A percentile compares a stretch with the other conserved stretches of the same genome.
phyloP scores from a whole-genome alignment of 2,797 vertebrate species.

The Gila robusta region DNA sequence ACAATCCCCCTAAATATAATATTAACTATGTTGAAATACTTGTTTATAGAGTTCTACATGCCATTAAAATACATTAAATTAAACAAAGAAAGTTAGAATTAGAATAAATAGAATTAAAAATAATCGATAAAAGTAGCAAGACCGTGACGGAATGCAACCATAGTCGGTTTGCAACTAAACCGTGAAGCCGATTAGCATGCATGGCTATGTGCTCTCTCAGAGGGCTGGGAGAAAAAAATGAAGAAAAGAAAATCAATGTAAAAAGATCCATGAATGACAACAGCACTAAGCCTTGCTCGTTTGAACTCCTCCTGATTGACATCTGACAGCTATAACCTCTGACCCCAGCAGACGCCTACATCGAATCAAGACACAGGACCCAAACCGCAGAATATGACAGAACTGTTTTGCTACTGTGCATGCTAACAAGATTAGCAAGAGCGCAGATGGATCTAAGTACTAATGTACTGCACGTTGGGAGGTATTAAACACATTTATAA shows the following conservation, averaged over 20 bases:
- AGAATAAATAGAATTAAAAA: neutral
- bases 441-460: neutral
- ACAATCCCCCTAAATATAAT: neutral
- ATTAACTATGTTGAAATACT: neutral
- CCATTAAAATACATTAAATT: neutral
- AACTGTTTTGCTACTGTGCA: neutral
- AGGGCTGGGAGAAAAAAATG: neutral
- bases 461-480: neutral
- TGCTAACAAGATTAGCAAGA: conserved; percentile 1
- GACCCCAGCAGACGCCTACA: neutral
- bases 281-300: conserved; percentile 22
- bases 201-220: neutral
- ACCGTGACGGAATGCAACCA: neutral
- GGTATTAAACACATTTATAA: neutral
- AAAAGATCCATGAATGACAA: conserved; percentile 42
- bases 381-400: neutral
- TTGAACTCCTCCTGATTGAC: conserved; percentile 42
- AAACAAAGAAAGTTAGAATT: neutral
- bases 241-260: neutral
- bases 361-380: neutral
- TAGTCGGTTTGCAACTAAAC: neutral
- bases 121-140: conserved; percentile 15
- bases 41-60: neutral
- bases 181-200: conserved; percentile 5
- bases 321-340: conserved; percentile 32